Base-by-base conservation (phyloP, 1,140 invertebrate genomes). In the Anastrepha ludens region DNA sequence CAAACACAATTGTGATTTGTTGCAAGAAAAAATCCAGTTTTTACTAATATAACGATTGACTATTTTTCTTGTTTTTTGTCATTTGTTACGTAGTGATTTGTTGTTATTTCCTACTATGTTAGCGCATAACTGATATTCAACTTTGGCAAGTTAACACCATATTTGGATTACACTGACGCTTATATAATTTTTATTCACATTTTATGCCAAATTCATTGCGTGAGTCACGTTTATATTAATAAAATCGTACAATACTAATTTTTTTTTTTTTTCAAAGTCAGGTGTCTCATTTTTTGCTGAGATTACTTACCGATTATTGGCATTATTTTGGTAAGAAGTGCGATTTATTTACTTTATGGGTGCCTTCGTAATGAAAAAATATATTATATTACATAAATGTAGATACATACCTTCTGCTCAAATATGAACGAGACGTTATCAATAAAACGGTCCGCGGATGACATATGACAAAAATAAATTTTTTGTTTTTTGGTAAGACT, bases 21-120 rank as follows among this genome's bases (percentile, higher is more conserved):
- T 81, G 74, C n/a, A 20, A 81, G 47, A n/a, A 81, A 81, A 58
- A 55, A 55, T 81, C 74, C 74, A 81, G 44, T 81, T 81, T 62
- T 29, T 74, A 74, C 17, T 39, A 67, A 39, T 67, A 39, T 39
- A 64, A 15, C 4, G 8, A 11, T 67, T 67, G 9, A 8, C 64
- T 29, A 15, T 29, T 39, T 67, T 41, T 67, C 39, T 9, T n/a
- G 20, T 8, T 64, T 20, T 64, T 67, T 67, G 0, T 3, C 8
- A 74, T 47, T 29, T 67, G 13, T n/a, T 47, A 47, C 13, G 15
- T 74, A 6, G 13, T 17, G 29, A 55, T 55, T 55, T 17, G 67
- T 41, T 17, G 9, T 15, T 74, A 17, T 47, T 41, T 74, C 11
- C 11, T 5, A 47, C 67, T 44, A 2, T 8, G 50, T 55, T 55